Evolutionary conservation across 2,888 invertebrate species (phyloP).

Genomic region (Gastrophysa polygoni): DNA sequence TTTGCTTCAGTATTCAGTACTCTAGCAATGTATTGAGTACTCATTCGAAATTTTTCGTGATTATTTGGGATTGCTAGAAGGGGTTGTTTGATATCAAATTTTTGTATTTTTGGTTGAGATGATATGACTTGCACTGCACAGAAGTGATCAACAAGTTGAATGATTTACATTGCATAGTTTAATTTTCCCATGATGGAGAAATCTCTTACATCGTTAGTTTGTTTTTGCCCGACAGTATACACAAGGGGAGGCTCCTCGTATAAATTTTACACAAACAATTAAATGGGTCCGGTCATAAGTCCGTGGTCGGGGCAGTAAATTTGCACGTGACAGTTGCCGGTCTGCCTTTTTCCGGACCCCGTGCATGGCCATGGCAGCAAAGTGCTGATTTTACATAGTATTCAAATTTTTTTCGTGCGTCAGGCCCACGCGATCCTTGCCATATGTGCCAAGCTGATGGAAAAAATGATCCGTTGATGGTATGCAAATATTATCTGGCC

Average conservation of each 20-base stretch:
- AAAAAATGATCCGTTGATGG: background rate
- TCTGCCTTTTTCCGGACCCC: constrained; percentile 19
- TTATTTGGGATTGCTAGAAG: too few species aligned
- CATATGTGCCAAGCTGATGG: background rate
- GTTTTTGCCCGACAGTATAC: background rate
- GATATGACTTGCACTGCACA: too few species aligned
- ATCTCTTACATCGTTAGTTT: background rate
- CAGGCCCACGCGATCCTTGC: background rate
- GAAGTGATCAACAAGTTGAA: too few species aligned
- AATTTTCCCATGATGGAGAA: too few species aligned
- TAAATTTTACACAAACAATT: constrained; percentile 29
- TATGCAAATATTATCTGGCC: background rate
- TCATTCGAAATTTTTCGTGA: too few species aligned
- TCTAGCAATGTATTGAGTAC: too few species aligned
- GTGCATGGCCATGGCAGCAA: constrained; percentile 20
- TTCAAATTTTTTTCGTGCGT: constrained; percentile 17
- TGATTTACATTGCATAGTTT: too few species aligned
- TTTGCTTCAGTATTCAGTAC: too few species aligned
- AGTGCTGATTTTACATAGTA: constrained; percentile 23
- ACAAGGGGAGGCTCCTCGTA: constrained; percentile 14
- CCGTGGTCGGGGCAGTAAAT: constrained; percentile 16
- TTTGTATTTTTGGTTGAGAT: too few species aligned
- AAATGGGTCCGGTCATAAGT: constrained; percentile 18
- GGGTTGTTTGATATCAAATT: too few species aligned
- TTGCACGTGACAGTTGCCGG: constrained; percentile 23